phyloP scores from a whole-genome alignment of 2,888 invertebrate genomes.

The Epiblema foenella region DNA sequence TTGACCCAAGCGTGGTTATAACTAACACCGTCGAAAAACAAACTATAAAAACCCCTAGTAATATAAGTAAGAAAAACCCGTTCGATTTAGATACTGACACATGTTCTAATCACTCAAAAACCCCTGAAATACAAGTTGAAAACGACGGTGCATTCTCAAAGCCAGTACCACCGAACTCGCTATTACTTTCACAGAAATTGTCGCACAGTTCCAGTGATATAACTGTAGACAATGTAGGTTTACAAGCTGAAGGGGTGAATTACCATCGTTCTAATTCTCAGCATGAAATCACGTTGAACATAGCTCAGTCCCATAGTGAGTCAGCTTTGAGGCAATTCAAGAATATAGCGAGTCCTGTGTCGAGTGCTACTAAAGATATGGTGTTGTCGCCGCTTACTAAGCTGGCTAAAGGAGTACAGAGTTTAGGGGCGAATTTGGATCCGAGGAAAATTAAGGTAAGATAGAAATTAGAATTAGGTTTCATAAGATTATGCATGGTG shows the following conservation, averaged over 20 bases:
- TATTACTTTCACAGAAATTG: constrained; percentile 86
- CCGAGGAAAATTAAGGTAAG: constrained; percentile 89
- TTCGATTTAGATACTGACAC: constrained; percentile 62
- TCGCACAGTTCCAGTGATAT: constrained; percentile 90
- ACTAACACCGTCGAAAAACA: constrained; percentile 71
- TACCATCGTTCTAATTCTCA: constrained; percentile 85
- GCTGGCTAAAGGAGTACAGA: constrained; percentile 94
- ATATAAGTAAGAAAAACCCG: constrained; percentile 70
- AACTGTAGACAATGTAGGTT: constrained; percentile 65
- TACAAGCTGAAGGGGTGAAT: constrained; percentile 55
- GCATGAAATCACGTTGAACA: constrained; percentile 88
- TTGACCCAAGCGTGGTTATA: constrained; percentile 87
- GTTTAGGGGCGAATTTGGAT: constrained; percentile 93
- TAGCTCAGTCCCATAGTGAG: constrained; percentile 92
- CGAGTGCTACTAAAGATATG: constrained; percentile 86
- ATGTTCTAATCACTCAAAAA: constrained; percentile 63
- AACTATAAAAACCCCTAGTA: constrained; percentile 68
- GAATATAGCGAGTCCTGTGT: constrained; percentile 88
- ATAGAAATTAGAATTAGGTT: background rate
- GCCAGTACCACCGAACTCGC: constrained; percentile 80
- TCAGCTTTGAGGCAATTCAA: constrained; percentile 89
- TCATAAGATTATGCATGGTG: no score
- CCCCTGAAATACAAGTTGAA: constrained; percentile 87
- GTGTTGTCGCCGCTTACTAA: constrained; percentile 91
- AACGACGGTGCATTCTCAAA: constrained; percentile 65